Evolutionary conservation across 2,113 vertebrate species (phyloP).

Genomic region (Chloropsis hardwickii): DNA sequence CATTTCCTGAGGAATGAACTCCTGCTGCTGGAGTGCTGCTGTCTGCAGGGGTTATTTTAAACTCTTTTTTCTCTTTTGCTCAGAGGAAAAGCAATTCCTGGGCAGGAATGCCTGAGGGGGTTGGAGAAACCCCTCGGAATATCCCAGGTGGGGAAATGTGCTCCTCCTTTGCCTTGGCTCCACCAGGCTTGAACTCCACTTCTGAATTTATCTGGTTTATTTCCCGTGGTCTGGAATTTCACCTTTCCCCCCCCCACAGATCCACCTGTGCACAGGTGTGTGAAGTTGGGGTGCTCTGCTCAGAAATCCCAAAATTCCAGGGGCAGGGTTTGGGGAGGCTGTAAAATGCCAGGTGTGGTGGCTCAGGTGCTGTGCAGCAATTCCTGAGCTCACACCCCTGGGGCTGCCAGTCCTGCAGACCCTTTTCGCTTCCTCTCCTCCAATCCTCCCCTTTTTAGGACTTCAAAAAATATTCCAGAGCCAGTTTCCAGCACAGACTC

Average conservation of each 20-base stretch:
- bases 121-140: background rate
- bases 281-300: background rate
- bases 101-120: background rate
- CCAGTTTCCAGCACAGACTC: background rate
- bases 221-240: background rate
- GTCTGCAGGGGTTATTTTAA: background rate
- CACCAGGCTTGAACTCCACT: background rate
- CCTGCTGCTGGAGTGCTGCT: background rate
- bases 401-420: background rate
- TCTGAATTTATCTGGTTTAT: background rate
- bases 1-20: background rate
- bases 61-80: background rate
- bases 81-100: background rate
- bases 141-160: background rate
- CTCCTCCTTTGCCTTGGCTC: background rate
- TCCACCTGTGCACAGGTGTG: fast-evolving
- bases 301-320: background rate
- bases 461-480: background rate
- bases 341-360: background rate
- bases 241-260: background rate
- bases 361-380: background rate
- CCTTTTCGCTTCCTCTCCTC: background rate
- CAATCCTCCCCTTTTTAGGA: background rate
- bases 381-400: background rate
- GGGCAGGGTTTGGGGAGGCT: background rate